Evolutionary conservation across 2,888 invertebrate species (phyloP).

Genomic region (Autographa pulchrina): DNA sequence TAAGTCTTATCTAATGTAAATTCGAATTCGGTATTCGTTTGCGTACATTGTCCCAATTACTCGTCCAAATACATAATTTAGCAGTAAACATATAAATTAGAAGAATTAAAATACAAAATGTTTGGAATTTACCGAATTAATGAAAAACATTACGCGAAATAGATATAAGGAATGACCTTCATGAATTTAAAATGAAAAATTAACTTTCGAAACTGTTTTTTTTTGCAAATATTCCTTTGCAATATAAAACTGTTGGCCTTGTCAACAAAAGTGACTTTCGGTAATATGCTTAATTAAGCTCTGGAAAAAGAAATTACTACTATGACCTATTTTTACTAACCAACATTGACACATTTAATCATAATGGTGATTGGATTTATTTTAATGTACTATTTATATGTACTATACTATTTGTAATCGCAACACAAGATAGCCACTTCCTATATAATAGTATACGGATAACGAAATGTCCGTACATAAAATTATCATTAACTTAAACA

Average conservation of each 20-base stretch:
- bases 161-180: neutral
- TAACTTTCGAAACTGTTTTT: neutral
- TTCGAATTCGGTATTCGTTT: conserved; percentile 23
- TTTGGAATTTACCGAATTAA: neutral
- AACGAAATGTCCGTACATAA: neutral
- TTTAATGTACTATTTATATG: neutral
- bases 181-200: neutral
- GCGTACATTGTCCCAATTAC: conserved; percentile 50
- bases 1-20: conserved; percentile 58
- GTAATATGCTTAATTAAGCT: too few relatives aligned
- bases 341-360: neutral
- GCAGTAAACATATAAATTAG: conserved; percentile 8
- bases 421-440: conserved; percentile 18
- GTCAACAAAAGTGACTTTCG: too few relatives aligned
- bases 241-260: too few relatives aligned
- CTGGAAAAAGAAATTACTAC: too few relatives aligned
- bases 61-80: conserved; percentile 25
- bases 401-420: neutral
- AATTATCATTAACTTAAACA: too few relatives aligned
- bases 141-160: neutral
- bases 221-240: too few relatives aligned
- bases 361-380: neutral
- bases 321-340: too few relatives aligned
- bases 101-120: neutral
- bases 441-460: neutral